These are phyloP conservation scores for Petrocephalus microphthalmus DNA, from an alignment of 2,113 vertebrate genomes.

Conservation along the genomic window DNA sequence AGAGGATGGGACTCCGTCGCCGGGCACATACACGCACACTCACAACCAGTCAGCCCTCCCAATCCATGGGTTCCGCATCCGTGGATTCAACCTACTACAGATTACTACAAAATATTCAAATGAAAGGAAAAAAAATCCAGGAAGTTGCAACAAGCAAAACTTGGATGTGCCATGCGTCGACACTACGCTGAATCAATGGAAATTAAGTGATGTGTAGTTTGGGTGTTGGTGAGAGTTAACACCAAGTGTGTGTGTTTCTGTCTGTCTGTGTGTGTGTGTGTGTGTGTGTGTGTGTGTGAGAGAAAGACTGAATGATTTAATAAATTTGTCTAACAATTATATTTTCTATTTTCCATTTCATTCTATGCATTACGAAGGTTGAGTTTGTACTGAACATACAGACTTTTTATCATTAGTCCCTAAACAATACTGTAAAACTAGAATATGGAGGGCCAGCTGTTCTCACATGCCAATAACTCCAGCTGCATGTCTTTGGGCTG, in stretches of 20 bases:
- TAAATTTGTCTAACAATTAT: background rate
- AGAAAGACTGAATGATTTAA: background rate
- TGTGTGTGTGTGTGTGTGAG: too few species aligned
- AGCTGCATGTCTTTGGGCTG: background rate
- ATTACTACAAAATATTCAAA: background rate
- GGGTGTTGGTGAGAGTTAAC: background rate
- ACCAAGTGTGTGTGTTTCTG: background rate
- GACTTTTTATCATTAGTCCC: background rate
- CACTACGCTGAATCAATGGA: background rate
- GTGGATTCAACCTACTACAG: background rate
- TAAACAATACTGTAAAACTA: too few species aligned
- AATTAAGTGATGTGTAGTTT: background rate
- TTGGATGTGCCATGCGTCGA: background rate
- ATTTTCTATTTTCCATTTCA: too few species aligned
- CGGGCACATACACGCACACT: background rate
- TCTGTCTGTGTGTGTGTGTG: background rate
- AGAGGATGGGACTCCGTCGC: background rate
- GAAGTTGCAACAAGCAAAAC: background rate
- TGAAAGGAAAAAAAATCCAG: too few species aligned
- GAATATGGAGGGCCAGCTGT: background rate
- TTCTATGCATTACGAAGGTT: background rate
- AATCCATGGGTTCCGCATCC: background rate
- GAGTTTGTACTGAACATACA: background rate
- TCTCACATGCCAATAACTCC: background rate
- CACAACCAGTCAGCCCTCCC: background rate